phyloP scores from a whole-genome alignment of 2,797 vertebrate species.

The Chloroceryle inda region DNA sequence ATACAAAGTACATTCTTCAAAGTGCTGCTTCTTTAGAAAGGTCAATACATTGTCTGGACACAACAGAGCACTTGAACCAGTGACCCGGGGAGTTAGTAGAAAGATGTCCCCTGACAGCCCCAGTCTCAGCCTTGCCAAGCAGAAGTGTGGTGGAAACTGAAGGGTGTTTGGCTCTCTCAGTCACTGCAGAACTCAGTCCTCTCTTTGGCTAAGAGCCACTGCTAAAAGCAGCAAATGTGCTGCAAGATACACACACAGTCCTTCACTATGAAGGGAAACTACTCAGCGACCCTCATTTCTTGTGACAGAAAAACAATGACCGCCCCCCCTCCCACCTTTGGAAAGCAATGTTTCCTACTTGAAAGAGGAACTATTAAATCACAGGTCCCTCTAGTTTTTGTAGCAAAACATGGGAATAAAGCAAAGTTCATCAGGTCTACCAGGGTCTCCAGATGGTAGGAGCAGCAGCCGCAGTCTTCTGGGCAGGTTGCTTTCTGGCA shows the following conservation, averaged over 20 bases:
- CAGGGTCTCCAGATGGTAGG: conserved; percentile 87
- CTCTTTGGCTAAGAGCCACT: conserved; percentile 30
- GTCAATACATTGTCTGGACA: not conserved
- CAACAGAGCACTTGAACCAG: conserved; percentile 47
- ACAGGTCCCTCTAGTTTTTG: conserved; percentile 45
- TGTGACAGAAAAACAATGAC: conserved; percentile 33
- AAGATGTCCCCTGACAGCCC: conserved; percentile 18
- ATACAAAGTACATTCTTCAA: conserved; percentile 44
- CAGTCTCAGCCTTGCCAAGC: not conserved
- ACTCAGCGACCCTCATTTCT: conserved; percentile 14
- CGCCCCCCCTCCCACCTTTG: not conserved
- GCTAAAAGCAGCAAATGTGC: conserved; percentile 35
- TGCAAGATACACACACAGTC: conserved; percentile 27
- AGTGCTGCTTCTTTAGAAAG: conserved; percentile 34
- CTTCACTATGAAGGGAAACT: conserved; percentile 79
- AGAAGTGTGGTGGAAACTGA: not conserved
- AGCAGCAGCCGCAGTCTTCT: conserved; percentile 10
- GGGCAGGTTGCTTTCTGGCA: conserved; percentile 37
- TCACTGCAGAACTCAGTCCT: not conserved
- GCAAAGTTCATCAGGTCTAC: conserved; percentile 71
- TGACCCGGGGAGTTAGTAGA: conserved; percentile 17
- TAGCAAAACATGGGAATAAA: not conserved
- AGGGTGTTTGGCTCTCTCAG: not conserved
- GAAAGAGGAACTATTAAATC: conserved; percentile 35
- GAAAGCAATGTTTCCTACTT: conserved; percentile 71